Base-by-base conservation (phyloP, 2,797 vertebrate genomes). In the Clarias laeviceps region DNA sequence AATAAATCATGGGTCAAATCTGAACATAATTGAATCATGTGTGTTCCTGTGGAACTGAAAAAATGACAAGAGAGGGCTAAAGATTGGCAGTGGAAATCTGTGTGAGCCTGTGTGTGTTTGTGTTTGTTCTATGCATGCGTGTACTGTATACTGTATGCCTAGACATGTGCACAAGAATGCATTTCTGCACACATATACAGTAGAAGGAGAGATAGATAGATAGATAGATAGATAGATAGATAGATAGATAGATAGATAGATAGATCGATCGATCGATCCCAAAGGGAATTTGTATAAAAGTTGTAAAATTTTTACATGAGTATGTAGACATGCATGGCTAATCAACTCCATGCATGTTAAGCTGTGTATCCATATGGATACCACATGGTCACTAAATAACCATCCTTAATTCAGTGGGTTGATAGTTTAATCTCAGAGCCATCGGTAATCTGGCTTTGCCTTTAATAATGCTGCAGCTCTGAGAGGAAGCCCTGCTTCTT, bases 341-440 rank as follows among this genome's bases (percentile, higher is more conserved):
- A 29, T 1, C 69, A 15, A 12, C 22, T 15, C 2, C 12, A 17
- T 34, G 66, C 18, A 20, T 66, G 29, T 32, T 32, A 32, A 34
- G 29, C 45, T 27, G 77, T 79, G 24, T 4, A 29, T 50, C 40
- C 9, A 0, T 66, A 18, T 80, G 29, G 32, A 61, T 61, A 12
- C 17, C 34, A 29, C 27, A 59, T 2, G 87, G 83, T 87, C 88
- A 90, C 79, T 80, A 84, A 91, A 90, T 64, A 81, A 89, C 90
- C 86, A 27, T 86, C 88, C 88, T 87, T 91, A 91, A 94, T 94
- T 91, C 69, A 93, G 85, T 88, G 84, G 0, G 4, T 84, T 90
- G 87, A 90, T 76, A 91, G 86, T 91, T 91, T 91, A 87, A 91
- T 88, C 93, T 94, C 92, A 92, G 90, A 87, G 90, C 78, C 88